These are phyloP conservation scores for Oncorhynchus nerka DNA, from an alignment of 2,113 vertebrate genomes.

Conservation along the genomic window DNA sequence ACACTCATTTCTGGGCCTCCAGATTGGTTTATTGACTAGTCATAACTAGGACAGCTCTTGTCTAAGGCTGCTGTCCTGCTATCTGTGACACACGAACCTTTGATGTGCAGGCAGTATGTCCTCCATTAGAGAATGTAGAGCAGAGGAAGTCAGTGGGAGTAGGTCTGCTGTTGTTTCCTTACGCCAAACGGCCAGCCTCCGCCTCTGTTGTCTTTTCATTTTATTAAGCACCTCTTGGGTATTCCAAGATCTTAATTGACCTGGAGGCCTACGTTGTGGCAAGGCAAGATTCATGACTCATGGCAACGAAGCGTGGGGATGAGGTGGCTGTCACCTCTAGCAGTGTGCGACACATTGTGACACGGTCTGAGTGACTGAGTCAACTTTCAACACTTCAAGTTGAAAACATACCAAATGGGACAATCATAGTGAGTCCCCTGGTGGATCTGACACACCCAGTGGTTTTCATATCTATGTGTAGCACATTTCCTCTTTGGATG, in stretches of 20 bases:
- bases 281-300: slow-evolving; percentile 28
- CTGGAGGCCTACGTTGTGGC: slow-evolving; percentile 7
- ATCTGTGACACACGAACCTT: slow-evolving; percentile 23
- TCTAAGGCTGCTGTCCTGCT: neutral
- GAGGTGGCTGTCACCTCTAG: slow-evolving; percentile 13
- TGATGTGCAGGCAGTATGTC: slow-evolving; percentile 11
- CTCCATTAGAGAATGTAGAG: slow-evolving; percentile 22
- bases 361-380: slow-evolving; percentile 21
- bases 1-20: no score
- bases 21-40: no score
- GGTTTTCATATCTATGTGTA: neutral
- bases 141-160: slow-evolving; percentile 40
- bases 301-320: slow-evolving; percentile 38
- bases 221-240: slow-evolving; percentile 15
- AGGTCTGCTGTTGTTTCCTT: slow-evolving; percentile 31
- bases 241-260: slow-evolving; percentile 1
- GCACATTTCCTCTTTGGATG: neutral
- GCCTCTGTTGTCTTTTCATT: neutral
- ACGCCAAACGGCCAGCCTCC: neutral
- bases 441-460: neutral
- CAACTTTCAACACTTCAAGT: slow-evolving; percentile 15
- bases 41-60: no score
- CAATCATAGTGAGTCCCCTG: neutral
- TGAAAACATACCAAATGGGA: slow-evolving; percentile 23
- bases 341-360: slow-evolving; percentile 23